Conservation (phyloP, 2,888 invertebrate species). For the Microctonus hyperodae region DNA sequence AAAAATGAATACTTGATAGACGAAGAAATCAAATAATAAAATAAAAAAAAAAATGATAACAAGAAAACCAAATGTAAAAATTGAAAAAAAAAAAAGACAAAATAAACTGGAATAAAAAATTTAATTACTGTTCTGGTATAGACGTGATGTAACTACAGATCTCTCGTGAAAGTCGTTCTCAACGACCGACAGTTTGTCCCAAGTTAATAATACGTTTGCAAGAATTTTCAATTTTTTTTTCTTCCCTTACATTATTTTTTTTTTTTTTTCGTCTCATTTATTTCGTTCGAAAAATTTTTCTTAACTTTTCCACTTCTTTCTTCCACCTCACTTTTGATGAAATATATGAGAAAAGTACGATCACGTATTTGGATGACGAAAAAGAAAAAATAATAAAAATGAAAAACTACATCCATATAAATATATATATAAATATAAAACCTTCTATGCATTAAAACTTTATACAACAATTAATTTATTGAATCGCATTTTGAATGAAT, state of each 20-base stretch:
- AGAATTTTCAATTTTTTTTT: conserved; percentile 5
- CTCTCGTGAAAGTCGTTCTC: conserved; percentile 40
- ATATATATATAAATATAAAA: neutral
- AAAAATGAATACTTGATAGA: too few species aligned
- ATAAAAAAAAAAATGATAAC: too few species aligned
- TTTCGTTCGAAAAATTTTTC: neutral
- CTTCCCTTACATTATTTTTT: neutral
- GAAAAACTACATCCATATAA: neutral
- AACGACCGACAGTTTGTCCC: conserved; percentile 36
- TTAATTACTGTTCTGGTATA: conserved; percentile 16
- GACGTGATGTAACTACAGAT: conserved; percentile 27
- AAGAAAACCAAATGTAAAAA: too few species aligned
- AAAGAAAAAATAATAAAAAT: neutral
- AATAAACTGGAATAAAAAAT: conserved; percentile 12
- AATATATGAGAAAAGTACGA: neutral
- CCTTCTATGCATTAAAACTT: conserved; percentile 1
- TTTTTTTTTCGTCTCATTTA: conserved; percentile 17
- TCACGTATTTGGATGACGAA: conserved; percentile 1
- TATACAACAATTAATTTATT: conserved; percentile 18
- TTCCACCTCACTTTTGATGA: neutral
- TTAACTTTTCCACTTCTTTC: neutral
- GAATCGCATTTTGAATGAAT: conserved; percentile 4
- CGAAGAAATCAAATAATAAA: neutral
- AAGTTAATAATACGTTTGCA: conserved; percentile 27
- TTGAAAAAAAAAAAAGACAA: conserved; percentile 5